These are phyloP conservation scores for Cyanoderma ruficeps DNA, from an alignment of 2,113 vertebrate genomes.

Conservation along the genomic window DNA sequence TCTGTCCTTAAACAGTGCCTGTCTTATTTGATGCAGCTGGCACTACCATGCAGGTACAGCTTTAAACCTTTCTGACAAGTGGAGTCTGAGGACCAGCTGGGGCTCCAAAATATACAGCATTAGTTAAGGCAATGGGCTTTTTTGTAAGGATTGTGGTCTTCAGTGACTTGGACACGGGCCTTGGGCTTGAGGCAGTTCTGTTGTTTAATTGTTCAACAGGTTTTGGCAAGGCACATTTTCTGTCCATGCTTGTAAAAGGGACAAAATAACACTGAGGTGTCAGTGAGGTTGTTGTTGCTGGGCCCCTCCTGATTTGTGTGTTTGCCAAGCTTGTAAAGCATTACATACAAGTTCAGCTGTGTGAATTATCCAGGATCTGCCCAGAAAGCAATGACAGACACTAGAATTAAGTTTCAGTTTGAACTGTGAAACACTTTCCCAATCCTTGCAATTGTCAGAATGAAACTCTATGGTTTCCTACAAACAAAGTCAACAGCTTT, in stretches of 20 bases:
- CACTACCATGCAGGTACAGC: neutral
- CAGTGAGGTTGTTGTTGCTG: neutral
- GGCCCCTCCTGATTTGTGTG: neutral
- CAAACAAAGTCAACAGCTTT: neutral
- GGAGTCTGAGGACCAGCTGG: neutral
- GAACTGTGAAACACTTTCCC: neutral
- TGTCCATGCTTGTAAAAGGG: neutral
- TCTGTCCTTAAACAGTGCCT: neutral
- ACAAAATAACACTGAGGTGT: accelerated
- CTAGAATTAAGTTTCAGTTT: neutral
- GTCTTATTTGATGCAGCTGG: neutral
- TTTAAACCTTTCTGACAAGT: neutral
- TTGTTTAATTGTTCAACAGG: accelerated
- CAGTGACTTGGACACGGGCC: accelerated
- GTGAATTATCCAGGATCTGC: neutral
- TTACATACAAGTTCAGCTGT: neutral
- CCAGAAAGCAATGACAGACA: neutral
- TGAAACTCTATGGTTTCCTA: neutral
- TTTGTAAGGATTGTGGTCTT: neutral
- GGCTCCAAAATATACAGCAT: neutral
- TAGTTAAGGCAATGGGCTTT: neutral
- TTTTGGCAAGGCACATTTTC: neutral
- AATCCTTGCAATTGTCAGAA: neutral
- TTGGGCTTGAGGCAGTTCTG: neutral
- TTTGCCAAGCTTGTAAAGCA: neutral